Percentiles rank a stretch among this genome's conserved stretches.
These are phyloP conservation scores for Netta rufina DNA, from an alignment of 2,797 vertebrate genomes.

Conservation along the genomic window DNA sequence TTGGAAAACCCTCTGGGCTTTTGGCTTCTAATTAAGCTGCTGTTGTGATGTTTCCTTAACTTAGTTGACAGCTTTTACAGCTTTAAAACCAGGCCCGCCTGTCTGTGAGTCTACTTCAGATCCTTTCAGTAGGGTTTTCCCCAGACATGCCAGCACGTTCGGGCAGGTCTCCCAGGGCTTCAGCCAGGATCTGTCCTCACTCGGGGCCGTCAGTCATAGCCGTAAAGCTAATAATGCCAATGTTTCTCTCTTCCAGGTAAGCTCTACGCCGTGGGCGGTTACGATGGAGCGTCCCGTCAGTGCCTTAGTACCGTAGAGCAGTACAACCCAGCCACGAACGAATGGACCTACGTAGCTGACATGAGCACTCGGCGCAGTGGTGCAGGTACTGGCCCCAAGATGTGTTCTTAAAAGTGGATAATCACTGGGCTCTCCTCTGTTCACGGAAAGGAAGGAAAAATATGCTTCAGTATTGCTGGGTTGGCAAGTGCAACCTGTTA, in stretches of 20 bases:
- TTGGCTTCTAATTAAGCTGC: background rate
- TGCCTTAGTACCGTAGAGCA: constrained; percentile 96
- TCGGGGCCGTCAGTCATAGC: fast-evolving
- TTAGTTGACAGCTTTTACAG: background rate
- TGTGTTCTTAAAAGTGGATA: background rate
- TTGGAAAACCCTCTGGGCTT: background rate
- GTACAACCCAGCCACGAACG: constrained; percentile 89
- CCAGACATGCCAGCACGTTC: background rate
- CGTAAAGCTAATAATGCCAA: fast-evolving
- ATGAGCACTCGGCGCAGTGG: constrained; percentile 97
- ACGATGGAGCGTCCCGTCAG: constrained; percentile 94
- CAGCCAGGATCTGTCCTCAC: background rate
- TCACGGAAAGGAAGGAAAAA: fast-evolving
- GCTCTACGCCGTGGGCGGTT: constrained; percentile 93
- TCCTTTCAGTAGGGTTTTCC: background rate
- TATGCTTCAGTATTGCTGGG: background rate
- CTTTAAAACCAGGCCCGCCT: background rate
- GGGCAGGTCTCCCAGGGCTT: background rate
- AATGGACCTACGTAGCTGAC: constrained; percentile 92
- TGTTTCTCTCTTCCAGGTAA: constrained; percentile 82
- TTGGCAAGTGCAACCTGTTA: background rate
- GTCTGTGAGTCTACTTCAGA: fast-evolving
- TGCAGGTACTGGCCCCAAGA: constrained; percentile 82
- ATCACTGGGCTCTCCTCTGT: background rate
- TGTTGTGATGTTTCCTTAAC: background rate